phyloP scores from a whole-genome alignment of 2,113 vertebrate species.

The Engystomops pustulosus region DNA sequence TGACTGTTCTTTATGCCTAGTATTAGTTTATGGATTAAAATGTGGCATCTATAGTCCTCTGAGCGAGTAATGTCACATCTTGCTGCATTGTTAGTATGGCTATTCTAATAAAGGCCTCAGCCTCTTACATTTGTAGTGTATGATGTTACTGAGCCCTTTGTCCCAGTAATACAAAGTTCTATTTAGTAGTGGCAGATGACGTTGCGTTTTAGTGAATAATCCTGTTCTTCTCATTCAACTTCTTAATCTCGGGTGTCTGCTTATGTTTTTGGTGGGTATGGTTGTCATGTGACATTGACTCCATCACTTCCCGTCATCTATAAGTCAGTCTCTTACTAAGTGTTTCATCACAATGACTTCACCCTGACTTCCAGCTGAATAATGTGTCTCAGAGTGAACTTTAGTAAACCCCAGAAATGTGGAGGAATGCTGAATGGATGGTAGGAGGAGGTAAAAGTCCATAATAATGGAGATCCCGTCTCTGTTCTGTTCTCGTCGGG shows the following conservation, averaged over 20 bases:
- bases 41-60: too few relatives aligned
- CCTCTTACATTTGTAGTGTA: too few relatives aligned
- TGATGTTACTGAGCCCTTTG: too few relatives aligned
- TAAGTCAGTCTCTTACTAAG: neutral
- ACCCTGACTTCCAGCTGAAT: neutral
- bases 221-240: neutral
- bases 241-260: neutral
- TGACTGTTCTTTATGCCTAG: too few relatives aligned
- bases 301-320: neutral
- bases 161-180: too few relatives aligned
- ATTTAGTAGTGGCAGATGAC: neutral
- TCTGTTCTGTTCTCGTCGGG: neutral
- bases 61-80: too few relatives aligned
- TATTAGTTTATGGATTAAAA: too few relatives aligned
- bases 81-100: too few relatives aligned
- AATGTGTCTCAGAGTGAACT: neutral
- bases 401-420: neutral
- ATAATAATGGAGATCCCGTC: too few relatives aligned
- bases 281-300: neutral
- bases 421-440: neutral
- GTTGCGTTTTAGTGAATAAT: neutral
- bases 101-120: too few relatives aligned
- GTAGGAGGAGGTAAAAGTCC: neutral
- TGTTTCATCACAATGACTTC: conserved; percentile 15
- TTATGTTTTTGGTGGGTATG: too few relatives aligned